phyloP scores from a whole-genome alignment of 2,888 invertebrate species.

The Frankliniella fusca region DNA sequence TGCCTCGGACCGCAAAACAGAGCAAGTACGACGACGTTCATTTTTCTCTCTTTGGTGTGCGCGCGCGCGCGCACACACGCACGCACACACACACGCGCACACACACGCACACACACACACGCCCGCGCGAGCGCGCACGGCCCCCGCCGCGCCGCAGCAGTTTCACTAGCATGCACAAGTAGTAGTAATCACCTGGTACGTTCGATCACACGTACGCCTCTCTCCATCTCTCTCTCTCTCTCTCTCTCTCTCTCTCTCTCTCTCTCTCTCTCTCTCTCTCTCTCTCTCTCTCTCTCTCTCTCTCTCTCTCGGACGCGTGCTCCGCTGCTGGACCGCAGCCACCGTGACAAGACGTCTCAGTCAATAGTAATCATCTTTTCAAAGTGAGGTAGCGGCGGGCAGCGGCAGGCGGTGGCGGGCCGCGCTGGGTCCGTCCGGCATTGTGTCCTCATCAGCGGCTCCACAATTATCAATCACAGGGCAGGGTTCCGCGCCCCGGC shows the following conservation, averaged over 20 bases:
- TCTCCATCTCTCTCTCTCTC: constrained; percentile 29
- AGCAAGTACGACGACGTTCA: too few species aligned
- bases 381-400: constrained; percentile 23
- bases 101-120: constrained; percentile 29
- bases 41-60: too few species aligned
- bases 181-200: too few species aligned
- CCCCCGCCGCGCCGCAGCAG: too few species aligned
- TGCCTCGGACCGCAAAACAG: too few species aligned
- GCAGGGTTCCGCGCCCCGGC: too few species aligned
- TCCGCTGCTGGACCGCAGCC: constrained; percentile 31
- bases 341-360: constrained; percentile 22
- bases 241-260: constrained; percentile 31
- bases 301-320: neutral
- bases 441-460: constrained; percentile 13
- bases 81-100: constrained; percentile 29
- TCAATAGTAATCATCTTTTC: constrained; percentile 7
- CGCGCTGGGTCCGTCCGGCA: neutral
- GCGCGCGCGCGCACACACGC: too few species aligned
- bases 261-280: constrained; percentile 29
- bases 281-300: constrained; percentile 31
- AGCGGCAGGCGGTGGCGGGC: neutral
- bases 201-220: neutral
- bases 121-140: too few species aligned
- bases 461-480: constrained; percentile 13
- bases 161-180: too few species aligned